Conservation (phyloP, 2,797 vertebrate genomes). For the Eulemur mongoz region DNA sequence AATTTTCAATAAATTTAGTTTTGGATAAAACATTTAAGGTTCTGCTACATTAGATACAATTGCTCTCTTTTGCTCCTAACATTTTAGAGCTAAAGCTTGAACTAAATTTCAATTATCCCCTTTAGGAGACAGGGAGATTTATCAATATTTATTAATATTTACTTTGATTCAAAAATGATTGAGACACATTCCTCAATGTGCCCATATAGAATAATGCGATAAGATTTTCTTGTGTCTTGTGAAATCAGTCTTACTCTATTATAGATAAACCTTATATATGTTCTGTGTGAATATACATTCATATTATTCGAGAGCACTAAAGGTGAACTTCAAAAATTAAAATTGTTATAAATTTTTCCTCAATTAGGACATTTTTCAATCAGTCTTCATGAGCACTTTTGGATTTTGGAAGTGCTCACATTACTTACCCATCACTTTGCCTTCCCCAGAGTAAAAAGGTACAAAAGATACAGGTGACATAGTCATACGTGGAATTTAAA, state of each 20-base stretch:
- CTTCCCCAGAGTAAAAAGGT: background rate
- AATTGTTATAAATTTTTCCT: background rate
- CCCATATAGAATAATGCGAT: background rate
- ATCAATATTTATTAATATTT: conserved; percentile 31
- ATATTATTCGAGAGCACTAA: background rate
- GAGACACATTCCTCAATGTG: background rate
- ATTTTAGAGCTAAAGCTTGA: background rate
- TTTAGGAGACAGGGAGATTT: background rate
- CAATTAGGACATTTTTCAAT: background rate
- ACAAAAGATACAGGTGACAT: background rate
- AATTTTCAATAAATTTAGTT: background rate
- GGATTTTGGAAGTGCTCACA: background rate
- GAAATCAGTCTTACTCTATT: background rate
- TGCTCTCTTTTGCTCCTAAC: background rate
- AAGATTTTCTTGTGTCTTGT: background rate
- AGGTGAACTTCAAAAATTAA: background rate
- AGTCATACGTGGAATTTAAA: background rate
- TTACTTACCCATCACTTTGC: background rate
- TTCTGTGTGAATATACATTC: background rate
- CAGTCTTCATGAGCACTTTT: background rate
- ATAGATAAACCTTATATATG: background rate
- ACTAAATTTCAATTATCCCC: background rate
- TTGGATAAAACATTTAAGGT: background rate
- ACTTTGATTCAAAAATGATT: background rate
- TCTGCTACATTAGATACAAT: background rate